Evolutionary conservation across 2,888 invertebrate genomes (phyloP).

Genomic region (Biston stratarius): DNA sequence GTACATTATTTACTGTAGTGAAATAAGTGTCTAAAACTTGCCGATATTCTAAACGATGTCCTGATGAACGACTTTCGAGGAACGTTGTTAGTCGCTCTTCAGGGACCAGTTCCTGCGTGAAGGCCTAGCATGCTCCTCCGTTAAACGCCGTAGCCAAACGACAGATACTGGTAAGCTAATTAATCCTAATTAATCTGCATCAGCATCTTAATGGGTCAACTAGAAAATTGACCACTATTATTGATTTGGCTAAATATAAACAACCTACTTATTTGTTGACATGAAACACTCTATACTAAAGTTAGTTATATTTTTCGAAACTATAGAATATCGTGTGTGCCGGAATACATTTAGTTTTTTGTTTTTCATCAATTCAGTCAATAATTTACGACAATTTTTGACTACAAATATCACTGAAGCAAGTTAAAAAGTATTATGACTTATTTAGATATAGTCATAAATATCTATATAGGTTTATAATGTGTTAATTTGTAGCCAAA

Average conservation of each 20-base stretch:
- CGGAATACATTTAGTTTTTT: too few species aligned
- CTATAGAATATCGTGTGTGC: neutral
- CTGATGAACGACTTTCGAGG: slow-evolving; percentile 28
- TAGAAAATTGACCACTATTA: slow-evolving; percentile 39
- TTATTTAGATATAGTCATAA: too few species aligned
- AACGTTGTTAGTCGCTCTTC: neutral
- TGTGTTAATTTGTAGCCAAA: too few species aligned
- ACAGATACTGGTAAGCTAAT: slow-evolving; percentile 33
- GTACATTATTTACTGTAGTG: neutral
- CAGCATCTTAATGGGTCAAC: slow-evolving; percentile 36
- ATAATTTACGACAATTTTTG: too few species aligned
- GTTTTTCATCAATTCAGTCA: too few species aligned
- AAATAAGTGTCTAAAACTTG: slow-evolving; percentile 25
- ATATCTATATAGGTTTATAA: too few species aligned
- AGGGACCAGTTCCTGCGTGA: neutral
- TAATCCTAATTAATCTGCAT: slow-evolving; percentile 24
- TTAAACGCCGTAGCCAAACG: slow-evolving; percentile 17
- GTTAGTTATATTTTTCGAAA: neutral
- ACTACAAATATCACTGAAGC: too few species aligned
- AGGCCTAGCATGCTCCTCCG: slow-evolving; percentile 35
- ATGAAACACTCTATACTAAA: neutral
- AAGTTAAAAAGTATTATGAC: too few species aligned
- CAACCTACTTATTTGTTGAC: slow-evolving; percentile 1
- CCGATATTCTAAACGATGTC: neutral
- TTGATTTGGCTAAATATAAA: slow-evolving; percentile 57